Evolutionary conservation across 2,113 vertebrate genomes (phyloP), one percentile per base, ranked within the genome.

Genomic region (Apeltes quadracus): DNA sequence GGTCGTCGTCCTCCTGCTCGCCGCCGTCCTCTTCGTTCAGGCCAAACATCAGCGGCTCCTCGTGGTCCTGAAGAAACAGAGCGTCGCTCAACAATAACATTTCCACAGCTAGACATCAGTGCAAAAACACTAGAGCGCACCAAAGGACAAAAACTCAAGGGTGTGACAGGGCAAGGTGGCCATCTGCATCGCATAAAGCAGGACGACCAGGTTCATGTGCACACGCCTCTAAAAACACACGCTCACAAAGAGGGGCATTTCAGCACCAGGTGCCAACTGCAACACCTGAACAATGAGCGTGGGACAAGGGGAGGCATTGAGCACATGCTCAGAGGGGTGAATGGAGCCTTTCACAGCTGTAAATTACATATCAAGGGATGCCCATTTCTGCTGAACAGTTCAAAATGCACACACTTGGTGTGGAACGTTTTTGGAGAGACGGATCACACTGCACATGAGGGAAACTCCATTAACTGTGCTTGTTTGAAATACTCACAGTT

Each of bases 31-130:
- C 88, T 76, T 85, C 87, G 57, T 87, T 91, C 58, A 92, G 66
- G 69, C 82, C 83, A 67, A 91, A 92, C 85, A 89, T 90, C 39
- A 92, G 84, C 8, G 73, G 76, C 69, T 92, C 89, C 72, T 90
- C 88, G 13, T 70, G 74, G 72, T 75, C 88, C 87, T 90, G 34
- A 61, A 83, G 71, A 87, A 84, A 84, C 65, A 76, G 57, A 58
- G 62, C 64, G 61, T 36, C 48, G 66, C 86, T 86, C n/a, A 83
- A 4, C 0, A 7, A 25, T 16, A 69, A 75, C 18, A 53, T 53
- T 66, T 53, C 34, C 55, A 72, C 39, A 56, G 41, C 23, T 12
- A 76, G 39, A 57, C 48, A n/a, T 83, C 69, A 18, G 69, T 20
- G 44, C 20, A 48, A 51, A 36, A 58, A 66, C 67, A 61, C 4